phyloP scores from a whole-genome alignment of 2,113 vertebrate species.

The Thinocorus orbignyianus region DNA sequence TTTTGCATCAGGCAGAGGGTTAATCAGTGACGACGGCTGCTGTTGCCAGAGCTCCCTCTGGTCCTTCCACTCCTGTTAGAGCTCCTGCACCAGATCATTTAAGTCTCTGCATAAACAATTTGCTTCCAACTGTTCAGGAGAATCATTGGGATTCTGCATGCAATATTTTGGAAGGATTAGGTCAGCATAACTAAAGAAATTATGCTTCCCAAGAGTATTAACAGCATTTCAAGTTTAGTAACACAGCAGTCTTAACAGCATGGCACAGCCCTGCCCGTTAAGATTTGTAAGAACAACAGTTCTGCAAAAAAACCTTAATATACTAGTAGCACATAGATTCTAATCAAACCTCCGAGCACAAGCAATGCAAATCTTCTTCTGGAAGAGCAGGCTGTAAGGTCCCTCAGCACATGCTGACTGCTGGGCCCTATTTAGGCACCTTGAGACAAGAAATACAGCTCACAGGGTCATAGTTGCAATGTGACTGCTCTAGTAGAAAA shows the following conservation, averaged over 20 bases:
- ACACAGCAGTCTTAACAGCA: not conserved
- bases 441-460: not conserved
- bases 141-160: not conserved
- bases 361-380: not conserved
- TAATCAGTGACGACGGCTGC: not conserved
- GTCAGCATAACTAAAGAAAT: slow-evolving; percentile 23
- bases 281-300: not conserved
- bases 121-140: not conserved
- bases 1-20: not conserved
- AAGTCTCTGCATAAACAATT: not conserved
- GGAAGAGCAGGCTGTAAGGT: not conserved
- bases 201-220: not conserved
- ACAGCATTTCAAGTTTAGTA: slow-evolving; percentile 5
- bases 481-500: not conserved
- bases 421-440: not conserved
- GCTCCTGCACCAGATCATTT: not conserved
- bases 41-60: not conserved
- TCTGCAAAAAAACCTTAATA: not conserved
- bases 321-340: not conserved
- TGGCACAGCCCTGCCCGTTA: not conserved
- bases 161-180: slow-evolving; percentile 2
- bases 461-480: not conserved
- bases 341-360: not conserved
- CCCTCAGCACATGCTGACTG: not conserved
- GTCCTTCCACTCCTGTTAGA: not conserved